These are phyloP conservation scores for Crotalus viridis DNA, from an alignment of 2,113 vertebrate species.

Conservation along the genomic window DNA sequence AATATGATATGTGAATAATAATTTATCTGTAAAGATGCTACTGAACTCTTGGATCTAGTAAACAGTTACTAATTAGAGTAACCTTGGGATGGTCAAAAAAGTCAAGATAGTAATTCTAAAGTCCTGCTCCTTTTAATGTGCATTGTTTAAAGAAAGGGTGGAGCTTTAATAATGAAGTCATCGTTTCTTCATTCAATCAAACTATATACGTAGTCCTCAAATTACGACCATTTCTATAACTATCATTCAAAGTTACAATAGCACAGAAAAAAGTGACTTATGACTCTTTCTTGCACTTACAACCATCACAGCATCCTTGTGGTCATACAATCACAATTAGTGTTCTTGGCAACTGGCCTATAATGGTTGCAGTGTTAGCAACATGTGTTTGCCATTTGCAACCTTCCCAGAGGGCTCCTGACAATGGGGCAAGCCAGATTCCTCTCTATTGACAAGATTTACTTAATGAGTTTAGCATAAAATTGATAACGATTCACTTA, in stretches of 20 bases:
- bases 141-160: not conserved
- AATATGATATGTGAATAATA: slow-evolving; percentile 58
- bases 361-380: not conserved
- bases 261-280: not conserved
- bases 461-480: not conserved
- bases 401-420: not conserved
- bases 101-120: not conserved
- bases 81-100: not conserved
- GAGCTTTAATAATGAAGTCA: not conserved
- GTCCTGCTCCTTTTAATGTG: not conserved
- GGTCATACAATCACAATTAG: not conserved
- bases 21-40: slow-evolving; percentile 45
- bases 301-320: not conserved
- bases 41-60: slow-evolving; percentile 47
- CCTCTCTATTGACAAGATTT: not conserved
- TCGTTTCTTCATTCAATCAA: slow-evolving; percentile 28
- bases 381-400: not conserved
- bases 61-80: not conserved
- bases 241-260: not conserved
- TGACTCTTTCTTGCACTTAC: not conserved
- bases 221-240: not conserved
- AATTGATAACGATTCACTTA: not conserved
- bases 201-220: not conserved
- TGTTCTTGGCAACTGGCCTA: not conserved
- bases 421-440: not conserved